phyloP scores from a whole-genome alignment of 2,113 vertebrate genomes.

The Madoqua kirkii region DNA sequence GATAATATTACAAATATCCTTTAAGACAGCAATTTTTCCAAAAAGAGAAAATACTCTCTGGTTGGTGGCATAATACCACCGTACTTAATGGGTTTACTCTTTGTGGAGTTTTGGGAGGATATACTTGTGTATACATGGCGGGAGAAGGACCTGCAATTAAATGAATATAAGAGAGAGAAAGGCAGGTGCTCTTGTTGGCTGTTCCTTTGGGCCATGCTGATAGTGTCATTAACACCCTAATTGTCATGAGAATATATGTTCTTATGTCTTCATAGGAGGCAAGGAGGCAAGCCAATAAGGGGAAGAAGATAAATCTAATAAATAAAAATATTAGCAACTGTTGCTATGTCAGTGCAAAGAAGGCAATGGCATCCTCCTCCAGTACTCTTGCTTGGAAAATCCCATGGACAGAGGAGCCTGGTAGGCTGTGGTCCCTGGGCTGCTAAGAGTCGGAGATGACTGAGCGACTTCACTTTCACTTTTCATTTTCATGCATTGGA shows the following conservation, averaged over 20 bases:
- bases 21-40: not conserved
- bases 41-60: not conserved
- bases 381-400: too few relatives aligned
- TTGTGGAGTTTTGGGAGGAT: not conserved
- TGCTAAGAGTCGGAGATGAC: too few relatives aligned
- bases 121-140: not conserved
- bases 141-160: not conserved
- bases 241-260: not conserved
- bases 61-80: not conserved
- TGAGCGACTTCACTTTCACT: too few relatives aligned
- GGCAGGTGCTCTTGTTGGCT: not conserved
- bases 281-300: not conserved
- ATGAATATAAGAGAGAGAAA: not conserved
- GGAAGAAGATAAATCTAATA: not conserved
- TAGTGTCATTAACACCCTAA: not conserved
- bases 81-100: not conserved
- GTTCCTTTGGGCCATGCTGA: not conserved
- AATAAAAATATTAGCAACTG: slow-evolving; percentile 3
- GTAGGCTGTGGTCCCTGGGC: too few relatives aligned
- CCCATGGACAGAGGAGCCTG: too few relatives aligned
- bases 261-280: not conserved
- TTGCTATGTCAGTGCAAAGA: too few relatives aligned
- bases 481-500: too few relatives aligned
- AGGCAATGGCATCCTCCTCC: too few relatives aligned
- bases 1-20: not conserved